These are phyloP conservation scores for Catharus minimus DNA, from an alignment of 2,113 vertebrate species.

Conservation along the genomic window DNA sequence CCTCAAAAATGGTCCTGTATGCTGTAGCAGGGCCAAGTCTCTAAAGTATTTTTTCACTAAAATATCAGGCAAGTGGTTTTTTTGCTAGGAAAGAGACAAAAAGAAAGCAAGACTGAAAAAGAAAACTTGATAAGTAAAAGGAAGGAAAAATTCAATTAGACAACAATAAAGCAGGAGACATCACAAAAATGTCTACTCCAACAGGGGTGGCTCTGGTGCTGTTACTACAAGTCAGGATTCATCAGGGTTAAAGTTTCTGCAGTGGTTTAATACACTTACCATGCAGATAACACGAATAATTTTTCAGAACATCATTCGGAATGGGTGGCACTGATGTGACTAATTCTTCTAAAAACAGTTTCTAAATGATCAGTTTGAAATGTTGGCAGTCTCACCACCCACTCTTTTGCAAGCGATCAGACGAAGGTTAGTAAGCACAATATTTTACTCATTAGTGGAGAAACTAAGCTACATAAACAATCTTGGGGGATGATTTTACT, in stretches of 20 bases:
- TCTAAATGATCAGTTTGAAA: neutral
- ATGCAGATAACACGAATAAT: neutral
- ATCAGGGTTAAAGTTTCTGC: neutral
- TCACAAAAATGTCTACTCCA: neutral
- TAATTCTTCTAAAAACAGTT: neutral
- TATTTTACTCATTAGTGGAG: neutral
- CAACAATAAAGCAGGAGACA: neutral
- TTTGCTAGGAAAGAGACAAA: neutral
- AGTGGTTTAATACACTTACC: neutral
- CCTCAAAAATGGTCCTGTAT: neutral
- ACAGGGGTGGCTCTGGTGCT: neutral
- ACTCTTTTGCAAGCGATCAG: neutral
- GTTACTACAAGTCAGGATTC: neutral
- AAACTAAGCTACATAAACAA: neutral
- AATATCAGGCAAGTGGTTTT: neutral
- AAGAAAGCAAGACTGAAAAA: neutral
- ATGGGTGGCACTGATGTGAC: neutral
- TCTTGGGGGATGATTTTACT: neutral
- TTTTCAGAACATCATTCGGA: neutral
- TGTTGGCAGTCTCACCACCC: neutral
- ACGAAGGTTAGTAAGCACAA: neutral
- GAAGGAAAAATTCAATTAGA: neutral
- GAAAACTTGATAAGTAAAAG: neutral
- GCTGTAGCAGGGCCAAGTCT: neutral
- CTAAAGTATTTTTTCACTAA: neutral